A percentile compares a stretch with the other conserved stretches of the same genome.
phyloP scores from a whole-genome alignment of 2,797 vertebrate species.

The Tenualosa thibaudeaui region DNA sequence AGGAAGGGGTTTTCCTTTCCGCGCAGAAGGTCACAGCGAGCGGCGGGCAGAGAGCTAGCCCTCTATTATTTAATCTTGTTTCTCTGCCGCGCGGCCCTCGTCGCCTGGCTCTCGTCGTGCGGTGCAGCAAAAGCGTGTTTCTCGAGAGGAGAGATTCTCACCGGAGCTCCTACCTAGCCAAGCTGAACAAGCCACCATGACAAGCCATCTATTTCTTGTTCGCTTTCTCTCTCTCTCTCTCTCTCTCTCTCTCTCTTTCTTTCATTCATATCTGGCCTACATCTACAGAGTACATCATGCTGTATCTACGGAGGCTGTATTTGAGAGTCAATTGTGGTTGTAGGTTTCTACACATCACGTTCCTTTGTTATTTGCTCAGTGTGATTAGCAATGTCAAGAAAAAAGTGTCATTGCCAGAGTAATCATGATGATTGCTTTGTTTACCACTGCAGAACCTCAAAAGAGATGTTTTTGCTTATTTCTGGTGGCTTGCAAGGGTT shows the following conservation, averaged over 20 bases:
- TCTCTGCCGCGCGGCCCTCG: conserved; percentile 66
- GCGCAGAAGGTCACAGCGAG: conserved; percentile 63
- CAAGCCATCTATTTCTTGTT: conserved; percentile 57
- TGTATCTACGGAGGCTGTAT: neutral
- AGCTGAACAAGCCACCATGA: conserved; percentile 55
- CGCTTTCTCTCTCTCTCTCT: conserved; percentile 28
- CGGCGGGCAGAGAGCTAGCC: conserved; percentile 68
- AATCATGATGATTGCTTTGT: neutral
- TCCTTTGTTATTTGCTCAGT: neutral
- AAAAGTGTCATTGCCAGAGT: neutral
- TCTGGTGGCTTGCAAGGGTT: neutral
- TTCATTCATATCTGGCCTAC: conserved; percentile 18
- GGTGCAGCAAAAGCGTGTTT: neutral
- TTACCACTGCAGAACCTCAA: neutral
- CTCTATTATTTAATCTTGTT: conserved; percentile 80
- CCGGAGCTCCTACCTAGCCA: conserved; percentile 23
- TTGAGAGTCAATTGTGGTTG: neutral
- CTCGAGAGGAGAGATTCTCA: neutral
- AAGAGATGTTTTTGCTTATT: neutral
- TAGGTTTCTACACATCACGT: neutral
- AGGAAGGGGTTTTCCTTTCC: conserved; percentile 54
- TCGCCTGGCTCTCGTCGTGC: conserved; percentile 32
- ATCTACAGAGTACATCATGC: neutral
- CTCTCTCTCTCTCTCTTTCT: conserved; percentile 32
- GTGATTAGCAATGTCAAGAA: neutral